Evolutionary conservation across 1,140 invertebrate species (phyloP).

Genomic region (Ectropis grisescens): DNA sequence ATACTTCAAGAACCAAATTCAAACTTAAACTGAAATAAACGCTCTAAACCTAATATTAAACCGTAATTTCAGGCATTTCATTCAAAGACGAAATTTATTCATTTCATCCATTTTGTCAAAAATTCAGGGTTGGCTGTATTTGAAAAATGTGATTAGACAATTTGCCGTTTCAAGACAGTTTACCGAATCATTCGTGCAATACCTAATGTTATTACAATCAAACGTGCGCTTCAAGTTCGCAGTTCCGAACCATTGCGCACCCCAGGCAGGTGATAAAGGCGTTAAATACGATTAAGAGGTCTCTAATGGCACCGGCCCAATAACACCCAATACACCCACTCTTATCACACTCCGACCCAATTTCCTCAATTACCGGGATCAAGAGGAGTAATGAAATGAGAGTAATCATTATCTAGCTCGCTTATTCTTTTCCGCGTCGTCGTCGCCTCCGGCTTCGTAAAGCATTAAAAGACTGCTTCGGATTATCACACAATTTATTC

Average conservation of each 20-base stretch:
- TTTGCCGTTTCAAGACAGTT: too few species aligned
- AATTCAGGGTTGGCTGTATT: too few species aligned
- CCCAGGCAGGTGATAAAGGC: slow-evolving; percentile 53
- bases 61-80: too few species aligned
- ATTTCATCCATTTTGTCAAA: too few species aligned
- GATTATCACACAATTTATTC: slow-evolving; percentile 69
- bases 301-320: slow-evolving; percentile 39
- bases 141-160: too few species aligned
- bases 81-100: too few species aligned
- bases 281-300: slow-evolving; percentile 54
- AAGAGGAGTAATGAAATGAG: slow-evolving; percentile 64
- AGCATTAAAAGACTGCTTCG: slow-evolving; percentile 59
- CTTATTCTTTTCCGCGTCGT: slow-evolving; percentile 42
- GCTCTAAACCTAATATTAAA: too few species aligned
- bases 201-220: too few species aligned
- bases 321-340: slow-evolving; percentile 38
- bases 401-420: slow-evolving; percentile 65
- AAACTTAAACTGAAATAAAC: too few species aligned
- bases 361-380: slow-evolving; percentile 64
- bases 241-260: slow-evolving; percentile 43
- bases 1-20: too few species aligned
- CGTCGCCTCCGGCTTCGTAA: slow-evolving; percentile 39
- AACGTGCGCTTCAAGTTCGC: too few species aligned
- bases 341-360: slow-evolving; percentile 53
- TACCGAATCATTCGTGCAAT: too few species aligned